phyloP scores from a whole-genome alignment of 35 echinoderm and acorn worm species.

The Holothuria glaberrima region DNA sequence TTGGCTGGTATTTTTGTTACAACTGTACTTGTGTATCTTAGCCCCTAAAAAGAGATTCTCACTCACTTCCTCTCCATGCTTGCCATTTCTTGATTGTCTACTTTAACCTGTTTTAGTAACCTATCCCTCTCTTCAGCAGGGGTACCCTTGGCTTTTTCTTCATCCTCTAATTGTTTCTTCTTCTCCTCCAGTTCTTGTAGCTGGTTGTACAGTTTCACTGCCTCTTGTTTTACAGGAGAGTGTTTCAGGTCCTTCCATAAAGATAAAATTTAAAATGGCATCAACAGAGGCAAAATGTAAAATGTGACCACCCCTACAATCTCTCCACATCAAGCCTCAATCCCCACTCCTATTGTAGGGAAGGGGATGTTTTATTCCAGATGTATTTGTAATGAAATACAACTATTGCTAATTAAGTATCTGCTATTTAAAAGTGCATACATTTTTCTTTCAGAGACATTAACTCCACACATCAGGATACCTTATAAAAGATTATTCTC shows the following conservation, averaged over 20 bases:
- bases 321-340: no score
- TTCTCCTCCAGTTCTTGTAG: conserved; percentile 91
- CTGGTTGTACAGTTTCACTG: conserved; percentile 85
- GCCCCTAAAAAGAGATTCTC: neutral
- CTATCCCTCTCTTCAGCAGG: conserved; percentile 89
- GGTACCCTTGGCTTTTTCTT: conserved; percentile 83
- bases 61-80: conserved; percentile 93
- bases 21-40: no score
- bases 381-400: no score
- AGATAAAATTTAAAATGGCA: neutral
- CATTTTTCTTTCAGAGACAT: no score
- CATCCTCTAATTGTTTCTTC: conserved; percentile 78
- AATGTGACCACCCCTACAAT: no score
- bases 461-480: no score
- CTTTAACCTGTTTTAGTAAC: conserved; percentile 92
- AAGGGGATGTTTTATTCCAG: no score
- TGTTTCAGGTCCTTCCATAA: conserved; percentile 71
- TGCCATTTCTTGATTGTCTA: conserved; percentile 94
- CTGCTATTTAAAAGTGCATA: no score
- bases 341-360: no score
- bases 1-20: no score
- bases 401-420: no score
- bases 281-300: neutral
- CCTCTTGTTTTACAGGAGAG: conserved; percentile 92
- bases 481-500: no score